A percentile compares a stretch with the other conserved stretches of the same genome.
Conservation (phyloP, 1,140 invertebrate species). For the Drosophila sechellia region DNA sequence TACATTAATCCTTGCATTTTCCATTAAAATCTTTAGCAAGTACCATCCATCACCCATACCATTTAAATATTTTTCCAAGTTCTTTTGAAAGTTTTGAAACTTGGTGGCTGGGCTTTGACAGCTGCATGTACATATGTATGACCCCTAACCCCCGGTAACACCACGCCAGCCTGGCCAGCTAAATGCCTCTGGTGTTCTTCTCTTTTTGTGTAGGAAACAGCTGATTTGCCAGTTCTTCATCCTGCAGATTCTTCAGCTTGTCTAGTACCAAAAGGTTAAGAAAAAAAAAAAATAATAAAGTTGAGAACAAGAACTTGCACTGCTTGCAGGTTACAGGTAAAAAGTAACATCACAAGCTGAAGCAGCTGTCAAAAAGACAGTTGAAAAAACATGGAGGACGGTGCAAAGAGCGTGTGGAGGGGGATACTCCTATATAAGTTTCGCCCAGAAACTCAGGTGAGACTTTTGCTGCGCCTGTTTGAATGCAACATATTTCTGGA, state of each 20-base stretch:
- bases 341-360: conserved; percentile 23
- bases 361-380: conserved; percentile 80
- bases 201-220: conserved; percentile 10
- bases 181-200: conserved; percentile 2
- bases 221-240: conserved; percentile 42
- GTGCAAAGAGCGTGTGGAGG: too few species aligned
- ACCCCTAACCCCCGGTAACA: neutral
- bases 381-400: conserved; percentile 56
- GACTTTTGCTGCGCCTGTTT: conserved; percentile 55
- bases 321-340: conserved; percentile 27
- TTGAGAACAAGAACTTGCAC: conserved; percentile 54
- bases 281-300: conserved; percentile 26
- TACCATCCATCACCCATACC: neutral
- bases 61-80: conserved; percentile 1
- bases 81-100: conserved; percentile 28
- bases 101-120: conserved; percentile 69
- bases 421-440: neutral
- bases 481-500: conserved; percentile 58
- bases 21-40: neutral
- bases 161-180: too few species aligned
- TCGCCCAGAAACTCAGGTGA: conserved; percentile 24
- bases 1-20: too few species aligned
- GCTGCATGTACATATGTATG: conserved; percentile 53
- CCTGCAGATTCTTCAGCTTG: conserved; percentile 19
- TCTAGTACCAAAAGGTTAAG: conserved; percentile 30